Conservation (phyloP, 1,140 invertebrate genomes). For the Acromyrmex echinatior region DNA sequence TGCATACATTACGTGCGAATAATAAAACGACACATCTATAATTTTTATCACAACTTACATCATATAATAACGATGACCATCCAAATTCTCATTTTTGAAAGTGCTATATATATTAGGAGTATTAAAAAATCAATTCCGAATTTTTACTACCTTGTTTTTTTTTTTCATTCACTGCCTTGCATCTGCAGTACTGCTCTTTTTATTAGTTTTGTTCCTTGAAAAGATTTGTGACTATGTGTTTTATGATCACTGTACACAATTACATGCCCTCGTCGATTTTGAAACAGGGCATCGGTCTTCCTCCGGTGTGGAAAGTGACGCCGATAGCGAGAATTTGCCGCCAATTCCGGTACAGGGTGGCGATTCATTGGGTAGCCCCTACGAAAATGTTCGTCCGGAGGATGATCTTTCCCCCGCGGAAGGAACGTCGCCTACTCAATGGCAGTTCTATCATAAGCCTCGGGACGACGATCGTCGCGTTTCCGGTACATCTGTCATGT, state of each 20-base stretch:
- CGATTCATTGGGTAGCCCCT: conserved; percentile 89
- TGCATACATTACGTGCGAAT: neutral
- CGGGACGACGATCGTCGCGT: conserved; percentile 87
- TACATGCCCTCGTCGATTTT: neutral
- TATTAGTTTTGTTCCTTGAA: neutral
- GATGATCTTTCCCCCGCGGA: conserved; percentile 86
- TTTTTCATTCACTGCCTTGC: neutral
- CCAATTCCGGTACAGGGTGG: conserved; percentile 88
- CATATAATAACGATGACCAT: neutral
- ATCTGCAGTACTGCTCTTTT: neutral
- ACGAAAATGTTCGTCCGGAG: conserved; percentile 88
- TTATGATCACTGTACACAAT: neutral
- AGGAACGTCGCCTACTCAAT: conserved; percentile 88
- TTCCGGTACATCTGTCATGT: conserved; percentile 88
- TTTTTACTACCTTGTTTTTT: neutral
- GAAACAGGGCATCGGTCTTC: conserved; percentile 83
- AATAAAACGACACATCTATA: neutral
- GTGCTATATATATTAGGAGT: neutral
- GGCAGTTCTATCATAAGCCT: conserved; percentile 88
- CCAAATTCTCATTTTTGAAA: neutral
- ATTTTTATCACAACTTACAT: conserved; percentile 4
- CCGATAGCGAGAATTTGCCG: conserved; percentile 87
- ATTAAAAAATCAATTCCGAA: neutral
- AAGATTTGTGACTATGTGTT: conserved; percentile 3
- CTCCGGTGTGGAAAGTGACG: conserved; percentile 87